phyloP scores from a whole-genome alignment of 1,140 invertebrate species.

The Meloidogyne exigua region DNA sequence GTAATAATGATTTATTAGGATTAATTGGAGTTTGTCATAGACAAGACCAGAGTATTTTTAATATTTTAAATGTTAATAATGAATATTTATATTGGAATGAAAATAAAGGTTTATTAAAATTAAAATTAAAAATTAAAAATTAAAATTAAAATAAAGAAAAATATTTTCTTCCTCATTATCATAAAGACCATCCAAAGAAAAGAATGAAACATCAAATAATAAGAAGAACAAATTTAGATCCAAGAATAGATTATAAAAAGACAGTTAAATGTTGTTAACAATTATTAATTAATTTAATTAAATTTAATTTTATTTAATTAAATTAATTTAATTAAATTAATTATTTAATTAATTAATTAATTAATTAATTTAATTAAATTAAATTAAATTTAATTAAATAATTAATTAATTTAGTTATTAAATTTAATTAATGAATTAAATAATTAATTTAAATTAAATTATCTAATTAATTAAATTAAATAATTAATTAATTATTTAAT shows the following conservation, averaged over 20 bases:
- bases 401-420: too few species aligned
- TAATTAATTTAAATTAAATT: too few species aligned
- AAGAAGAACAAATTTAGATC: neutral
- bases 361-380: too few species aligned
- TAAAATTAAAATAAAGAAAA: too few species aligned
- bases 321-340: too few species aligned
- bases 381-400: too few species aligned
- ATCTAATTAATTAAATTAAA: too few species aligned
- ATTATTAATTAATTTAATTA: neutral
- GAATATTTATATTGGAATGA: neutral
- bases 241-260: neutral
- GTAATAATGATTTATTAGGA: neutral
- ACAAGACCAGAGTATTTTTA: neutral
- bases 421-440: too few species aligned
- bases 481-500: too few species aligned
- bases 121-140: neutral
- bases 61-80: slow-evolving; percentile 1
- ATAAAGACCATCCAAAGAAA: neutral
- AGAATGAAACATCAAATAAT: neutral
- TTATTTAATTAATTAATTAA: too few species aligned
- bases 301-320: too few species aligned
- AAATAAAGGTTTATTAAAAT: neutral
- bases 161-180: neutral
- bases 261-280: neutral
- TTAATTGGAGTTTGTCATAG: slow-evolving; percentile 3